Evolutionary conservation across 2,888 invertebrate genomes (phyloP).

Genomic region (Eurytoma californica): DNA sequence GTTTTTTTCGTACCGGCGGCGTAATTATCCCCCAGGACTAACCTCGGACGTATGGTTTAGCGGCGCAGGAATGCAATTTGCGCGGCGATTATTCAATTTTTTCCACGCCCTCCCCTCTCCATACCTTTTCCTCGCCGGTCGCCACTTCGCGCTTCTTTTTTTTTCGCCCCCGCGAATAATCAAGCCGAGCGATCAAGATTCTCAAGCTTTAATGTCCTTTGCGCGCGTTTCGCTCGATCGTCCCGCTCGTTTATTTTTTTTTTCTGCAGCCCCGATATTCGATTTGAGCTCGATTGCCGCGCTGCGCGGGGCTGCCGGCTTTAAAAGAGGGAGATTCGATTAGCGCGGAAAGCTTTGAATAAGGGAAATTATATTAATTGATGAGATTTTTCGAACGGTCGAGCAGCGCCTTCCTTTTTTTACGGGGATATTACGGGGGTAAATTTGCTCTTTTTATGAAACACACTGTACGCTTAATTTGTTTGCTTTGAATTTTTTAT

Average conservation of each 20-base stretch:
- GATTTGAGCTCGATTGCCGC: constrained; percentile 40
- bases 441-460: too few relatives aligned
- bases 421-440: too few relatives aligned
- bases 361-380: constrained; percentile 17
- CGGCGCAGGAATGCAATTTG: constrained; percentile 20
- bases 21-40: constrained; percentile 13
- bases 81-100: constrained; percentile 47
- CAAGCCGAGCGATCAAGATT: constrained; percentile 43
- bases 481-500: too few relatives aligned
- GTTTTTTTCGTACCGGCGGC: too few relatives aligned
- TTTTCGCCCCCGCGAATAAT: constrained; percentile 33
- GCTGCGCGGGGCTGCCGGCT: not conserved
- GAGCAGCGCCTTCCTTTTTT: too few relatives aligned
- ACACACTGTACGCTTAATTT: too few relatives aligned
- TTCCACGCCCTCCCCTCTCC: not conserved
- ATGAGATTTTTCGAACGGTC: constrained; percentile 22
- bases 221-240: constrained; percentile 12
- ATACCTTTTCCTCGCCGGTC: too few relatives aligned
- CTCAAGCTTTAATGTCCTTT: constrained; percentile 41
- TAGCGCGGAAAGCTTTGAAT: constrained; percentile 32
- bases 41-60: not conserved
- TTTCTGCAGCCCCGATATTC: constrained; percentile 17
- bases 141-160: not conserved
- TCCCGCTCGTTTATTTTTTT: not conserved
- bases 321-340: constrained; percentile 39